phyloP scores from a whole-genome alignment of 2,888 invertebrate species.

The Spisula subtruncata region DNA sequence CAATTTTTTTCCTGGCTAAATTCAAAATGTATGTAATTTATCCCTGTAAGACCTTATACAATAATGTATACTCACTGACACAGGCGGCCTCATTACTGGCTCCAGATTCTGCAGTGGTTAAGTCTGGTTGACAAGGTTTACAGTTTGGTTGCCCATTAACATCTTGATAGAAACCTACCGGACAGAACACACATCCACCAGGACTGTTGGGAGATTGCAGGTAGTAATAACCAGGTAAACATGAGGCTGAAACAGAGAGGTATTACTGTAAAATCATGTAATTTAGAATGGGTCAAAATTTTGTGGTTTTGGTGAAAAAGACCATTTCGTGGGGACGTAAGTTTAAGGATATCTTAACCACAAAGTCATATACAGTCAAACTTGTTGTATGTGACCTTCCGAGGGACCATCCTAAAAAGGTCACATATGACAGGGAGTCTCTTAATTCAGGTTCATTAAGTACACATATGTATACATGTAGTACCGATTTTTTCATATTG shows the following conservation, averaged over 20 bases:
- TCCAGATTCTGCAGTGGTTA: slow-evolving; percentile 46
- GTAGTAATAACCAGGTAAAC: slow-evolving; percentile 53
- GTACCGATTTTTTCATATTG: too few species aligned
- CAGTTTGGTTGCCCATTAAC: slow-evolving; percentile 31
- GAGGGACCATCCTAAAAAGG: too few species aligned
- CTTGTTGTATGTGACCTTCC: too few species aligned
- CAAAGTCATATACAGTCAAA: too few species aligned
- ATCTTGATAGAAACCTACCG: slow-evolving; percentile 59
- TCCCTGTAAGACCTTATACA: background rate
- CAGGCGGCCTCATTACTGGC: slow-evolving; percentile 18
- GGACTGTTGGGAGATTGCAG: background rate
- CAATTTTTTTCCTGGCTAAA: background rate
- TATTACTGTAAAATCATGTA: too few species aligned
- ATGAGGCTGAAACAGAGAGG: slow-evolving; percentile 51
- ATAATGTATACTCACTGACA: slow-evolving; percentile 52
- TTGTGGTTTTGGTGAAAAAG: too few species aligned
- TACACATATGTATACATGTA: too few species aligned
- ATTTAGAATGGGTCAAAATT: too few species aligned
- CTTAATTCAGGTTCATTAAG: too few species aligned
- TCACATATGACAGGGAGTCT: too few species aligned
- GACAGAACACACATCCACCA: slow-evolving; percentile 50
- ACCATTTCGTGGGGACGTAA: too few species aligned
- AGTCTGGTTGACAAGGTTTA: slow-evolving; percentile 41
- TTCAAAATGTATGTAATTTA: background rate
- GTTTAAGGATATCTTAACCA: too few species aligned